These are phyloP conservation scores for Peromyscus californicus DNA, from an alignment of 2,113 vertebrate genomes.

Conservation along the genomic window DNA sequence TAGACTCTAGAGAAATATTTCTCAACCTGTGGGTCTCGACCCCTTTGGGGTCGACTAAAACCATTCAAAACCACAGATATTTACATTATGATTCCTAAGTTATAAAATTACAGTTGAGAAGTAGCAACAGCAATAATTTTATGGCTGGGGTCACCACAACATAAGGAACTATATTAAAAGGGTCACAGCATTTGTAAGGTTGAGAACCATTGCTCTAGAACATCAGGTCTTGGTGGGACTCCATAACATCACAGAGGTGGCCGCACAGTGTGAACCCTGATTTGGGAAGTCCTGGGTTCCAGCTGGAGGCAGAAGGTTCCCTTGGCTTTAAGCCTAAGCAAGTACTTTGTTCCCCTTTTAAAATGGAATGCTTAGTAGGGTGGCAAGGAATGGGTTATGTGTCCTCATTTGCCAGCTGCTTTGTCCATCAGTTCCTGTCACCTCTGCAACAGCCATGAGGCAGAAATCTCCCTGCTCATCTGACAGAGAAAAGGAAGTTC, in stretches of 20 bases:
- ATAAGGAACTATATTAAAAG: no score
- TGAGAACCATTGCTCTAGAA: background rate
- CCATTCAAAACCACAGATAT: background rate
- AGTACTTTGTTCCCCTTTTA: background rate
- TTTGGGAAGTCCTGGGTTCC: background rate
- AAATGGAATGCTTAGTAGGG: background rate
- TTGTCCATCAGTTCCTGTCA: background rate
- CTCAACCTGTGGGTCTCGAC: background rate
- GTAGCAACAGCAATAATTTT: background rate
- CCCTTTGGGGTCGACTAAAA: background rate
- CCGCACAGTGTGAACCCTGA: background rate
- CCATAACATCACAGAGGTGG: background rate
- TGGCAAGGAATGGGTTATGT: background rate
- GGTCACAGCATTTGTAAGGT: background rate
- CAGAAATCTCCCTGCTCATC: background rate
- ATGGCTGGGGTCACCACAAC: background rate
- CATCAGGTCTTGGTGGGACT: background rate
- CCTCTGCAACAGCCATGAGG: background rate
- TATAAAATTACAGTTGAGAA: background rate
- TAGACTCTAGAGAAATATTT: background rate
- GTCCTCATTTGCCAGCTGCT: background rate
- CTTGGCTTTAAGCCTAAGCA: background rate
- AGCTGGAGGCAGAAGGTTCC: background rate
- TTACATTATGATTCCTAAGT: background rate
- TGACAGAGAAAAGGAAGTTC: conserved; percentile 27